Evolutionary conservation across 1,140 invertebrate species (phyloP).

Genomic region (Halictus rubicundus): DNA sequence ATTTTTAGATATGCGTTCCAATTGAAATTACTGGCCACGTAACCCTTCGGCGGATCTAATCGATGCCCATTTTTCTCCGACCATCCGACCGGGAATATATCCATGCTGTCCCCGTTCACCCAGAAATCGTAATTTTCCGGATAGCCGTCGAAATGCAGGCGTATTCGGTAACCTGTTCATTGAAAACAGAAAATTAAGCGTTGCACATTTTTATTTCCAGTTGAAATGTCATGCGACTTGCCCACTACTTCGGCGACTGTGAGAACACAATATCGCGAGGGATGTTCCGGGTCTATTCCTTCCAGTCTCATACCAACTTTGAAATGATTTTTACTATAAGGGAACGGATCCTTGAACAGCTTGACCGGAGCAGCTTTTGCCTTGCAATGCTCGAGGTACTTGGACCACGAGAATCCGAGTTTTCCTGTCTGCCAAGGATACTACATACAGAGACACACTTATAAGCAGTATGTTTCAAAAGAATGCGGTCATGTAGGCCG

Average conservation of each 20-base stretch:
- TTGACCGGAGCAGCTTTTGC: conserved; percentile 88
- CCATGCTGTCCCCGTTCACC: conserved; percentile 93
- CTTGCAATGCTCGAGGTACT: conserved; percentile 86
- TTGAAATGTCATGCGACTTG: conserved; percentile 47
- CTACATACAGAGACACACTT: conserved; percentile 55
- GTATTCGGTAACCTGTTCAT: conserved; percentile 87
- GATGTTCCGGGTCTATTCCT: conserved; percentile 95
- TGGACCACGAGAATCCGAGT: conserved; percentile 88
- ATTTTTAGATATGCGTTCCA: conserved; percentile 93
- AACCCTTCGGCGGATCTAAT: conserved; percentile 88
- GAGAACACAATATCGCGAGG: conserved; percentile 93
- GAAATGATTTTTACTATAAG: conserved; percentile 86
- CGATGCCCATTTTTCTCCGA: conserved; percentile 90
- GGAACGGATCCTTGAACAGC: conserved; percentile 90
- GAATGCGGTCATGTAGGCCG: not conserved
- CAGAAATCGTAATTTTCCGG: conserved; percentile 95
- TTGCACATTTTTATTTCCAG: not conserved
- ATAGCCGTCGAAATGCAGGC: conserved; percentile 96
- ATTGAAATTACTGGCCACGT: conserved; percentile 85
- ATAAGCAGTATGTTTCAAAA: conserved; percentile 32
- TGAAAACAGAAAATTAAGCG: not conserved
- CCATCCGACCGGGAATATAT: conserved; percentile 97
- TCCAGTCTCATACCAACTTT: conserved; percentile 95
- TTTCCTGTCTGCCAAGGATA: conserved; percentile 86
- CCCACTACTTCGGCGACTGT: conserved; percentile 90